These are phyloP conservation scores for Cotesia glomerata DNA, from an alignment of 1,140 invertebrate species.

Conservation along the genomic window DNA sequence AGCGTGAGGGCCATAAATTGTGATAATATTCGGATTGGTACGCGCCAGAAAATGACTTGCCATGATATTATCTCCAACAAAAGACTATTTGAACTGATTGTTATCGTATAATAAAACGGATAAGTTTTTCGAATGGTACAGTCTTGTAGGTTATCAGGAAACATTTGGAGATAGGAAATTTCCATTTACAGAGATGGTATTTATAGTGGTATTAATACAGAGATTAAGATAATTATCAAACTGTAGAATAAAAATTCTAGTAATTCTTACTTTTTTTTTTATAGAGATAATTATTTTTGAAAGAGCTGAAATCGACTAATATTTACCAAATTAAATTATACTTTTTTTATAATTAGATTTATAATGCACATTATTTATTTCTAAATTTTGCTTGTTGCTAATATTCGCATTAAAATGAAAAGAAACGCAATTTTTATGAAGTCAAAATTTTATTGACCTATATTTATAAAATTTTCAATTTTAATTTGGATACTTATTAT, in stretches of 20 bases:
- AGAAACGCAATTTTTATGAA: too few species aligned
- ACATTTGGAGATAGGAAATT: slow-evolving; percentile 16
- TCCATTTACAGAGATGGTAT: slow-evolving; percentile 11
- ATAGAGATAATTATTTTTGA: background rate
- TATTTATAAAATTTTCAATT: too few species aligned
- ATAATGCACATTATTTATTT: too few species aligned
- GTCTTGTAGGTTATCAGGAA: slow-evolving; percentile 16
- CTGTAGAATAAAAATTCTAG: too few species aligned
- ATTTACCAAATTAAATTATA: too few species aligned
- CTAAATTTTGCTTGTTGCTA: too few species aligned
- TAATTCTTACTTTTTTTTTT: too few species aligned
- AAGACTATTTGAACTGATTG: slow-evolving; percentile 23
- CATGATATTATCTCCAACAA: slow-evolving; percentile 5
- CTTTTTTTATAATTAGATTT: too few species aligned
- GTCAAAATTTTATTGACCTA: too few species aligned
- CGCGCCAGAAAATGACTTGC: slow-evolving; percentile 15
- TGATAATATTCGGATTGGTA: background rate
- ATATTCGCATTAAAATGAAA: too few species aligned
- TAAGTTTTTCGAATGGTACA: slow-evolving; percentile 14
- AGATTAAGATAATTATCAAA: background rate
- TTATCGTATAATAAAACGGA: slow-evolving; percentile 25
- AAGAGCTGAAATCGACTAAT: too few species aligned
- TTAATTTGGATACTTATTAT: too few species aligned
- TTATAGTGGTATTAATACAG: background rate
- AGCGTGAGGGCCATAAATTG: background rate